phyloP scores from a whole-genome alignment of 2,888 invertebrate species.

The Exocentrus adspersus region DNA sequence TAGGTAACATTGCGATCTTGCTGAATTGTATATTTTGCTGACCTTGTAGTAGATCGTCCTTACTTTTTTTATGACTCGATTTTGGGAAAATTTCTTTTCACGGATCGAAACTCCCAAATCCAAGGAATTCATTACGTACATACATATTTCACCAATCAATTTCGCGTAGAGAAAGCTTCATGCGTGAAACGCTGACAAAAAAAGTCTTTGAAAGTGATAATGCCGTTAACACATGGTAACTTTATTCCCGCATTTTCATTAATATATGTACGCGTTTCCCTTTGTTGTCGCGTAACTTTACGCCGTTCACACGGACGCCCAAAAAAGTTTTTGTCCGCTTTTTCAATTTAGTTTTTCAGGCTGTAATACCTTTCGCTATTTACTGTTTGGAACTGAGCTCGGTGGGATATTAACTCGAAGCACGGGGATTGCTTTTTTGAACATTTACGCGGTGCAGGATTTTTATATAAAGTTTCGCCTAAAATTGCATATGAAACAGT shows the following conservation, averaged over 20 bases:
- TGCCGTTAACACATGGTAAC: not conserved
- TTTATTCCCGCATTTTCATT: not conserved
- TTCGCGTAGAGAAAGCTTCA: not conserved
- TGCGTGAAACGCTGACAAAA: not conserved
- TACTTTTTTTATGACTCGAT: no score
- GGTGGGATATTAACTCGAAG: no score
- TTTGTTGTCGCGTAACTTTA: not conserved
- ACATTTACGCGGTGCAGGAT: no score
- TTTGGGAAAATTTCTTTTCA: no score
- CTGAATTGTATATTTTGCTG: no score
- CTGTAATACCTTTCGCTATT: not conserved
- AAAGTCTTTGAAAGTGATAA: not conserved
- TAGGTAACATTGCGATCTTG: no score
- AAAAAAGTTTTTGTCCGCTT: not conserved
- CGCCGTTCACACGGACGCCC: not conserved
- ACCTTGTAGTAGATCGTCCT: no score
- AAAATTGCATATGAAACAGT: no score
- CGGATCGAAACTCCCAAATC: no score
- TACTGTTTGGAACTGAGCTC: not conserved
- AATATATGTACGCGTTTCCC: not conserved
- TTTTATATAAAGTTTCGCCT: no score
- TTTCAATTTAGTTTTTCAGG: not conserved
- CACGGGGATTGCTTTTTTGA: no score
- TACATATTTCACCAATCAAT: not conserved
- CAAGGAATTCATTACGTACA: no score